phyloP scores from a whole-genome alignment of 2,113 vertebrate species.

The Boleophthalmus pectinirostris region DNA sequence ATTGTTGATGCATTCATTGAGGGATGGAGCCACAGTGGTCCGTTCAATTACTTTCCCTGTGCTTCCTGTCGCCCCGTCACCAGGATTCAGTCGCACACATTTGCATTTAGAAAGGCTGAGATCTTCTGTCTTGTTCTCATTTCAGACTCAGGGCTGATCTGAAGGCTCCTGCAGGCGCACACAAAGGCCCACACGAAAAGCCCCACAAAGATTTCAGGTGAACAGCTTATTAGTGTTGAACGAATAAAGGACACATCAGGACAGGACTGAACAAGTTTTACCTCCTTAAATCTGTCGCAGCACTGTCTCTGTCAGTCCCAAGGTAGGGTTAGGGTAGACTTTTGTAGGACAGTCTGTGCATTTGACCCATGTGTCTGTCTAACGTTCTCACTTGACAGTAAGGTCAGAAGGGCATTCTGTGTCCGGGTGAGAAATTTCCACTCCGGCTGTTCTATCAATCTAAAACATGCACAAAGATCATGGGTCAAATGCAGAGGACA shows the following conservation, averaged over 20 bases:
- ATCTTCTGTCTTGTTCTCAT: constrained; percentile 17
- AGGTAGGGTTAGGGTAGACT: not conserved
- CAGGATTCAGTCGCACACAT: constrained; percentile 28
- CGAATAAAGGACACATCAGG: constrained; percentile 14
- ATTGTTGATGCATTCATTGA: not conserved
- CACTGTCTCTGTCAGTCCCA: not conserved
- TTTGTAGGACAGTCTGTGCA: not conserved
- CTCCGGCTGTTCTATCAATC: not conserved
- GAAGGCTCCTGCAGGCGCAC: constrained; percentile 21
- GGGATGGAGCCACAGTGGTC: constrained; percentile 15
- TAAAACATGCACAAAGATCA: not conserved
- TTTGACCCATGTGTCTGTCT: not conserved
- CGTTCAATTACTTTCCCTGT: constrained; percentile 23
- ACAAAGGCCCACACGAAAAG: constrained; percentile 22
- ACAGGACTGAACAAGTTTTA: not conserved
- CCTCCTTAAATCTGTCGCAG: not conserved
- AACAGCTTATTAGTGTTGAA: constrained; percentile 41
- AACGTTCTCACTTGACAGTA: not conserved
- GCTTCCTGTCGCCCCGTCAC: constrained; percentile 29
- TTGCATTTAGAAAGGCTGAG: constrained; percentile 65
- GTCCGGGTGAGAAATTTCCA: not conserved
- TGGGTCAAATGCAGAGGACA: not conserved
- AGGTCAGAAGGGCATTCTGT: not conserved
- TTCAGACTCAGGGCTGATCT: constrained; percentile 26
- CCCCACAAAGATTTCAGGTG: constrained; percentile 35